Evolutionary conservation across 1,140 invertebrate genomes (phyloP), one percentile per base, ranked within the genome.

Genomic region (Hyles euphorbiae): DNA sequence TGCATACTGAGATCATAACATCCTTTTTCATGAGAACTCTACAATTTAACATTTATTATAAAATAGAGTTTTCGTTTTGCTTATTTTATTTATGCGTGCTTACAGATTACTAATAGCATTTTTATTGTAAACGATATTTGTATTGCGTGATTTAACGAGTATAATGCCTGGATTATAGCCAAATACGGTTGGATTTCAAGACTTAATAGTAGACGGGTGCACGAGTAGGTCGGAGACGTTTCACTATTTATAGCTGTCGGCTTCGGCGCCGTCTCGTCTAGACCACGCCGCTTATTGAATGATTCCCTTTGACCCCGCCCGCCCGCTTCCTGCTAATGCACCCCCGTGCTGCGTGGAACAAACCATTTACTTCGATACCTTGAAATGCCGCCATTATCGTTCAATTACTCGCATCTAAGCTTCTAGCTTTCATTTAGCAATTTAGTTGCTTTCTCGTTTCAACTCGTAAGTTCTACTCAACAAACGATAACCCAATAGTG

Each of bases 211-310:
- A 53, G 22, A 62, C 6, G 53, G 64, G 53, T 58, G 22, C 49
- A 56, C 54, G 60, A 58, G 56, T 57, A 65, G 64, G 64, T 63
- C 62, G 54, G 45, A 67, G 58, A 62, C 56, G 45, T 68, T 63
- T 34, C 7, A 34, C 47, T 68, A 66, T 72, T 70, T 67, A 66
- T 72, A 62, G 67, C 56, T 46, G 43, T 51, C 58, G 56, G 56
- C 45, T 54, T 36, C 44, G 81, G 69, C 83, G 82, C 78, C 83
- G 56, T 51, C 54, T 50, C 60, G 82, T 85, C 82, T 87, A 82
- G 78, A 80, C 80, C 64, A 65, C 65, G 67, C 68, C 60, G 60
- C 22, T 34, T 61, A 53, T 54, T 36, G n/a, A 52, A 40, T 40
- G 36, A 40, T 40, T 40, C 36, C 2, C 36, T 40, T 40, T 40